Percentiles rank a stretch among this genome's conserved stretches.
Evolutionary conservation across 2,888 invertebrate species (phyloP).

Genomic region (Trichogramma dendrolimi): DNA sequence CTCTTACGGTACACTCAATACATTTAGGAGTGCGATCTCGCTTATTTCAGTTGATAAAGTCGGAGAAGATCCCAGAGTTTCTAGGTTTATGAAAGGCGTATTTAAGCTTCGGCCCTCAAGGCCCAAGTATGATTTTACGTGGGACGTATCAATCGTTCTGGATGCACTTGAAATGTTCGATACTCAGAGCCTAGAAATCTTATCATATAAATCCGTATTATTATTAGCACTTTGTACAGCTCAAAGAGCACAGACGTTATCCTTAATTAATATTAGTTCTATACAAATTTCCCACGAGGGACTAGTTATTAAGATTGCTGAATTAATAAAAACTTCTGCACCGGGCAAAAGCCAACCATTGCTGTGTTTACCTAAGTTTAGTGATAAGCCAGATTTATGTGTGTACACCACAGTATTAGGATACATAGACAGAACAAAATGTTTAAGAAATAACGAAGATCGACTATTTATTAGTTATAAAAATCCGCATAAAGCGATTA

Average conservation of each 20-base stretch:
- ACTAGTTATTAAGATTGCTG: no score
- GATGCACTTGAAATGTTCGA: not conserved
- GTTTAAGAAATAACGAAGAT: slow-evolving; percentile 3
- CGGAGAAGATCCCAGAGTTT: slow-evolving; percentile 12
- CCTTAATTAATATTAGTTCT: slow-evolving; percentile 11
- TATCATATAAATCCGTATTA: slow-evolving; percentile 17
- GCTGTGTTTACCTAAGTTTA: slow-evolving; percentile 13
- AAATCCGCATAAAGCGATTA: slow-evolving; percentile 12
- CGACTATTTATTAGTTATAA: slow-evolving; percentile 16
- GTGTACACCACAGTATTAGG: no score
- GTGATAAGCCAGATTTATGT: no score
- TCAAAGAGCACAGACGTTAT: slow-evolving; percentile 23
- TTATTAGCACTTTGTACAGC: slow-evolving; percentile 21
- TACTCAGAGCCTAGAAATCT: slow-evolving; percentile 18
- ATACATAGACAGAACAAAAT: slow-evolving; percentile 5
- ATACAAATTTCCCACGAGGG: no score
- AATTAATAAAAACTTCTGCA: slow-evolving; percentile 24
- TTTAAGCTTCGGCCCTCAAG: slow-evolving; percentile 6
- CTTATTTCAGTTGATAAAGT: slow-evolving; percentile 12
- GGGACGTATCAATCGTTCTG: slow-evolving; percentile 15
- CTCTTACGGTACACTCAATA: slow-evolving; percentile 16
- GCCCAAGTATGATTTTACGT: slow-evolving; percentile 15
- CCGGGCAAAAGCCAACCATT: slow-evolving; percentile 10
- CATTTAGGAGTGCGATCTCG: slow-evolving; percentile 12
- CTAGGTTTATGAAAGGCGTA: slow-evolving; percentile 19